Evolutionary conservation across 2,888 invertebrate genomes (phyloP).

Genomic region (Napeogenes inachia): DNA sequence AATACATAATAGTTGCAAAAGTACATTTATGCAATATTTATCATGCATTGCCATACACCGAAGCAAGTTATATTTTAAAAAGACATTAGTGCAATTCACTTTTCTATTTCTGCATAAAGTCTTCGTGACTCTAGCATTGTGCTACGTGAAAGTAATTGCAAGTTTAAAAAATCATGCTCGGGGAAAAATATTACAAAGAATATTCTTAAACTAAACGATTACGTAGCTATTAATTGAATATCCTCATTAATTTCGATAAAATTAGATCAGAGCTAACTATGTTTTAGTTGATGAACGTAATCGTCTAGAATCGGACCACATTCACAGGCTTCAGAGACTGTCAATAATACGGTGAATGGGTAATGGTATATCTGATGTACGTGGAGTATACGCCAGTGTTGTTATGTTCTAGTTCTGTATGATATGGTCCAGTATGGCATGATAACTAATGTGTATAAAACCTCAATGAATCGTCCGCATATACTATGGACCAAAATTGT

Average conservation of each 20-base stretch:
- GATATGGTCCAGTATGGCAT: constrained; percentile 65
- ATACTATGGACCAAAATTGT: constrained; percentile 44
- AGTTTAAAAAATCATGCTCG: constrained; percentile 38
- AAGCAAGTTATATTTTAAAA: constrained; percentile 45
- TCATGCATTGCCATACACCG: constrained; percentile 62
- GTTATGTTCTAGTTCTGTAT: constrained; percentile 68
- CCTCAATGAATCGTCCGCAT: constrained; percentile 33
- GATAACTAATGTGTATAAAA: constrained; percentile 65
- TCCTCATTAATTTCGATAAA: neutral
- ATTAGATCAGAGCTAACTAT: constrained; percentile 13
- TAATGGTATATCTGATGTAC: constrained; percentile 67
- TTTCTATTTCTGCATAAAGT: neutral
- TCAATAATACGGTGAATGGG: constrained; percentile 70
- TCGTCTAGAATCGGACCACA: constrained; percentile 63
- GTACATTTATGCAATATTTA: constrained; percentile 40
- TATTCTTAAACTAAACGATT: constrained; percentile 52
- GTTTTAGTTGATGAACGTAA: constrained; percentile 41
- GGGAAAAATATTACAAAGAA: constrained; percentile 12
- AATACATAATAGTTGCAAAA: constrained; percentile 17
- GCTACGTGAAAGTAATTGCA: constrained; percentile 27
- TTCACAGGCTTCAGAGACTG: constrained; percentile 64
- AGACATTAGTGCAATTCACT: constrained; percentile 4
- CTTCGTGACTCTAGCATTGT: constrained; percentile 16
- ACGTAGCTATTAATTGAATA: constrained; percentile 33
- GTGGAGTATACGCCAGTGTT: constrained; percentile 75